Evolutionary conservation across 2,113 vertebrate species (phyloP).

Genomic region (Acrocephalus kingi): DNA sequence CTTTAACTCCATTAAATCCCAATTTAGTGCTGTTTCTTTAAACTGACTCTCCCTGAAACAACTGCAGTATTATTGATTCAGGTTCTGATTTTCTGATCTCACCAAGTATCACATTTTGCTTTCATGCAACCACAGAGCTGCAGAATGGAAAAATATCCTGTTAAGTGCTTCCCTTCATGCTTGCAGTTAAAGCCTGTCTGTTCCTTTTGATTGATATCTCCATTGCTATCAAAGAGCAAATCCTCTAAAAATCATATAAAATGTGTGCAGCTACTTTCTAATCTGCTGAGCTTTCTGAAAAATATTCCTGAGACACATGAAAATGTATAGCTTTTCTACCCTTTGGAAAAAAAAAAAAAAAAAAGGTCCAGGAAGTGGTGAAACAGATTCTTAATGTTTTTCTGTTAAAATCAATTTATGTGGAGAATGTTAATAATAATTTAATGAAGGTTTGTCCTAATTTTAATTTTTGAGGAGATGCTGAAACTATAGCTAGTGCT

Average conservation of each 20-base stretch:
- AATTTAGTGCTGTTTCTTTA: constrained; percentile 41
- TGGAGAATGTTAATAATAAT: background rate
- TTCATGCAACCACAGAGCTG: constrained; percentile 39
- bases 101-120: constrained; percentile 65
- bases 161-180: constrained; percentile 47
- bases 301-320: background rate
- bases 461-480: background rate
- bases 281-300: background rate
- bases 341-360: background rate
- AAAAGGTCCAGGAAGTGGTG: background rate
- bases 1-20: background rate
- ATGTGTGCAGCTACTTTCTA: background rate
- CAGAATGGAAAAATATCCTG: constrained; percentile 39
- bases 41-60: background rate
- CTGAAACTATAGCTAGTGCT: background rate
- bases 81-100: constrained; percentile 66
- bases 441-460: background rate
- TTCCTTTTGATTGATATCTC: constrained; percentile 38
- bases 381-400: background rate
- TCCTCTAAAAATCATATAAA: background rate
- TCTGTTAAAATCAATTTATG: background rate
- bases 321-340: background rate
- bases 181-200: background rate
- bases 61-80: constrained; percentile 61
- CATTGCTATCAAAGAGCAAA: background rate